Evolutionary conservation across 2,888 invertebrate genomes (phyloP).

Genomic region (Lissonota sp.): DNA sequence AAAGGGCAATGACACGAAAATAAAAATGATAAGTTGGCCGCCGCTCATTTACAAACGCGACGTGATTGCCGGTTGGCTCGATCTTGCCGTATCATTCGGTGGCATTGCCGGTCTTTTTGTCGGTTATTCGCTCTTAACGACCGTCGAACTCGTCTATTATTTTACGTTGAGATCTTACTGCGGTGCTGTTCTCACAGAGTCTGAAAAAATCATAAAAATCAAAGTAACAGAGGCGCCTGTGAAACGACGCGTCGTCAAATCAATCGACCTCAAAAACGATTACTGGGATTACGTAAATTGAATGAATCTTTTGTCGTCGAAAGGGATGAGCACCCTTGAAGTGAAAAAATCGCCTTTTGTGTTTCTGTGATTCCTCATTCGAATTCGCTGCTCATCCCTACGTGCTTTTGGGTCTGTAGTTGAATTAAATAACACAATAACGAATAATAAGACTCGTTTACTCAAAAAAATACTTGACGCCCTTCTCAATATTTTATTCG

Average conservation of each 20-base stretch:
- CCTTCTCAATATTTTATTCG: constrained; percentile 53
- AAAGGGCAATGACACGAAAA: constrained; percentile 9
- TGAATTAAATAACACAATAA: constrained; percentile 13
- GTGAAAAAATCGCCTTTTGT: no score
- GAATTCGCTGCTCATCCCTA: no score
- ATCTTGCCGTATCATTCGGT: constrained; percentile 87
- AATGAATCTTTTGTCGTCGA: neutral
- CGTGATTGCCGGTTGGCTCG: constrained; percentile 93
- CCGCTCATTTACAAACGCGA: constrained; percentile 91
- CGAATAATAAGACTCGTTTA: constrained; percentile 42
- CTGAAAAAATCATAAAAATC: constrained; percentile 49
- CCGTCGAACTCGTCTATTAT: constrained; percentile 91
- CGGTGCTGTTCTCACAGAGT: constrained; percentile 72
- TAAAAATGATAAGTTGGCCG: constrained; percentile 85
- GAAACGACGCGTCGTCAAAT: constrained; percentile 21
- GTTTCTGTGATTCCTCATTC: no score
- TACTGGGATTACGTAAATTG: constrained; percentile 56
- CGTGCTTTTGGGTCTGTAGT: neutral
- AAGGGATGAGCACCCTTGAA: no score
- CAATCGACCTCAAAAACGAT: constrained; percentile 16
- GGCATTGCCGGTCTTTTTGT: constrained; percentile 87
- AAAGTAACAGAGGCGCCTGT: neutral
- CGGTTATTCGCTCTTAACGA: constrained; percentile 91
- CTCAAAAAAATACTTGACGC: constrained; percentile 58
- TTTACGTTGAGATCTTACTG: constrained; percentile 90